Percentiles rank a stretch among this genome's conserved stretches.
Conservation (phyloP, 2,797 vertebrate genomes). For the Dallia pectoralis region DNA sequence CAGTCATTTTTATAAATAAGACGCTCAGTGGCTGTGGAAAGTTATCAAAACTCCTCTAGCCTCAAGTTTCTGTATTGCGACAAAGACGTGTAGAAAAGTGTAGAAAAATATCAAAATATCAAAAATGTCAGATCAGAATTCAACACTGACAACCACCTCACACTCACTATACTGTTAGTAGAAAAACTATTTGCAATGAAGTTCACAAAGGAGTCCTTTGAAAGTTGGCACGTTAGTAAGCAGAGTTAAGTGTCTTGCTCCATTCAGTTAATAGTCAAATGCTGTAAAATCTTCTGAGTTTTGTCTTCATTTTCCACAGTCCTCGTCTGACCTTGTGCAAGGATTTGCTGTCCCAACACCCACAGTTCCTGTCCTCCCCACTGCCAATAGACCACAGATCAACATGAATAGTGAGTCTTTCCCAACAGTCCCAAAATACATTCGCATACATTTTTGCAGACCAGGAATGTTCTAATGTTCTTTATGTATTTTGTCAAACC, state of each 20-base stretch:
- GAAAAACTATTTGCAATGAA: too few relatives aligned
- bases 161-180: too few relatives aligned
- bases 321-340: conserved; percentile 62
- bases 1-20: neutral
- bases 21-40: neutral
- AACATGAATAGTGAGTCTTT: conserved; percentile 66
- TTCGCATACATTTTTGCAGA: conserved; percentile 37
- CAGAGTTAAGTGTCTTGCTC: too few relatives aligned
- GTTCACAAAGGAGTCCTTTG: too few relatives aligned
- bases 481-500: conserved; percentile 6
- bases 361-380: conserved; percentile 69
- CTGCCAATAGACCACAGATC: conserved; percentile 51
- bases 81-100: neutral
- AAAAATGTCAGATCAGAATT: too few relatives aligned
- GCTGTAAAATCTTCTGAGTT: conserved; percentile 24
- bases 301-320: conserved; percentile 46
- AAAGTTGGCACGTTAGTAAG: too few relatives aligned
- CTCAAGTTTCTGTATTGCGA: neutral
- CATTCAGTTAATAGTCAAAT: conserved; percentile 3
- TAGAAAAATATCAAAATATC: too few relatives aligned
- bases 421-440: conserved; percentile 20
- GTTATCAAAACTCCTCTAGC: neutral
- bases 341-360: conserved; percentile 77
- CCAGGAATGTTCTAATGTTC: conserved; percentile 43
- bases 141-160: too few relatives aligned